Conservation (phyloP, 2,113 vertebrate genomes). For the Sinocyclocheilus anophthalmus region DNA sequence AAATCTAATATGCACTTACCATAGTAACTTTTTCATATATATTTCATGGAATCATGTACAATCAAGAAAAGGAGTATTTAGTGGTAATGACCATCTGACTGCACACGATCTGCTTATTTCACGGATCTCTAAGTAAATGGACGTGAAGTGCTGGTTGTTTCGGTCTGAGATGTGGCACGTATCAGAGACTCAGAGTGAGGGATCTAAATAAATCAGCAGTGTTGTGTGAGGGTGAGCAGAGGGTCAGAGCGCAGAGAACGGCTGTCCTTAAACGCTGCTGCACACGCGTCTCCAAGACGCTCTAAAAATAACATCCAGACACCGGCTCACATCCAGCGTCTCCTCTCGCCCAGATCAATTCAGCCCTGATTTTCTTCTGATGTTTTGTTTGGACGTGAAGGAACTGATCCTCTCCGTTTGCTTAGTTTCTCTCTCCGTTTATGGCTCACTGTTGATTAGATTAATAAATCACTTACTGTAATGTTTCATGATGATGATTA, state of each 20-base stretch:
- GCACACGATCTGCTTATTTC: neutral
- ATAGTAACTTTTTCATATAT: too few species aligned
- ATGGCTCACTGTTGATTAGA: neutral
- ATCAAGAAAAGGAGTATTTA: neutral
- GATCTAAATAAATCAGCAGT: neutral
- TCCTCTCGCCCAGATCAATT: neutral
- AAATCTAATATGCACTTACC: too few species aligned
- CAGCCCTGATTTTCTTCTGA: neutral
- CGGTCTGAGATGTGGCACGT: neutral
- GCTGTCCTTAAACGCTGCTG: neutral
- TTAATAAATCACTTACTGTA: neutral
- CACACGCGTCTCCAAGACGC: neutral
- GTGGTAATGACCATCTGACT: neutral
- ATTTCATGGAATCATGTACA: neutral
- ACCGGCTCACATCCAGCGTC: neutral
- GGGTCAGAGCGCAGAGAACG: neutral
- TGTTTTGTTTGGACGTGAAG: neutral
- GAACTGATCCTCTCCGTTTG: neutral
- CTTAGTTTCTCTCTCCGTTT: neutral
- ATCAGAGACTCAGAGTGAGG: neutral
- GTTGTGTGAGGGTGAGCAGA: neutral
- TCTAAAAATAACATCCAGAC: conserved; percentile 12
- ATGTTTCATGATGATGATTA: neutral
- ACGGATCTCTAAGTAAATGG: neutral
- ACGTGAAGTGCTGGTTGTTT: neutral